Percentiles rank a stretch among this genome's conserved stretches.
These are phyloP conservation scores for Danio jaintianensis DNA, from an alignment of 2,797 vertebrate species.

Conservation along the genomic window DNA sequence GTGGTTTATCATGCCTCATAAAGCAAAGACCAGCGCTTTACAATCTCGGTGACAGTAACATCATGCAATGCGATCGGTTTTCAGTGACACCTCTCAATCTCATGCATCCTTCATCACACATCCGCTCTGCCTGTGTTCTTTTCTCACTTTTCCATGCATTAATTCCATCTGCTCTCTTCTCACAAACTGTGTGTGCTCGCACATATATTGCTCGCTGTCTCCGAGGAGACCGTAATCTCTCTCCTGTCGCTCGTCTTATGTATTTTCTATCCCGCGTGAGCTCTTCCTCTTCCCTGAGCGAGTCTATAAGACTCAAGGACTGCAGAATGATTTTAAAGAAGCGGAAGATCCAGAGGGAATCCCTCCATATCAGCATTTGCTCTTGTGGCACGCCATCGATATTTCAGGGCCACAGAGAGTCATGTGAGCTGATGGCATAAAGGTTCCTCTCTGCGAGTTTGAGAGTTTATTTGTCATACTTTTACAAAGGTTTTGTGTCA, in stretches of 20 bases:
- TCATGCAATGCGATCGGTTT: slow-evolving; percentile 14
- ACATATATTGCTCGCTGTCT: slow-evolving; percentile 74
- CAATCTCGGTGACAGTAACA: neutral
- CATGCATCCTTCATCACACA: slow-evolving; percentile 27
- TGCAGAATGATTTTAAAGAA: slow-evolving; percentile 42
- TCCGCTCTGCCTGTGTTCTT: slow-evolving; percentile 13
- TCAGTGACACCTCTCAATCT: slow-evolving; percentile 23
- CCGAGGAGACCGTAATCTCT: slow-evolving; percentile 72
- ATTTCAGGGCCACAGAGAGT: slow-evolving; percentile 1
- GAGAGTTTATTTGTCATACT: slow-evolving; percentile 8
- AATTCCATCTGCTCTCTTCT: slow-evolving; percentile 64
- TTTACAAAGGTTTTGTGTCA: neutral
- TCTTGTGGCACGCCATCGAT: slow-evolving; percentile 5
- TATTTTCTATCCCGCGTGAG: slow-evolving; percentile 74
- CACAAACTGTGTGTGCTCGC: slow-evolving; percentile 72
- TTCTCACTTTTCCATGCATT: slow-evolving; percentile 47
- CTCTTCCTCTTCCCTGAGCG: slow-evolving; percentile 72
- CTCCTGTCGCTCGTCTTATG: slow-evolving; percentile 74
- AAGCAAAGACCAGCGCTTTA: slow-evolving; percentile 27
- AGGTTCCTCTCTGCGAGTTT: neutral
- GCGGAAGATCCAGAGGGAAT: slow-evolving; percentile 6
- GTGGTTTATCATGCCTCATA: slow-evolving; percentile 32
- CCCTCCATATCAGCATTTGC: neutral
- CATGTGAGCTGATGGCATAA: slow-evolving; percentile 1
- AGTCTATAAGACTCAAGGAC: slow-evolving; percentile 57